Evolutionary conservation across 2,113 vertebrate genomes (phyloP).

Genomic region (Oreotrochilus melanogaster): DNA sequence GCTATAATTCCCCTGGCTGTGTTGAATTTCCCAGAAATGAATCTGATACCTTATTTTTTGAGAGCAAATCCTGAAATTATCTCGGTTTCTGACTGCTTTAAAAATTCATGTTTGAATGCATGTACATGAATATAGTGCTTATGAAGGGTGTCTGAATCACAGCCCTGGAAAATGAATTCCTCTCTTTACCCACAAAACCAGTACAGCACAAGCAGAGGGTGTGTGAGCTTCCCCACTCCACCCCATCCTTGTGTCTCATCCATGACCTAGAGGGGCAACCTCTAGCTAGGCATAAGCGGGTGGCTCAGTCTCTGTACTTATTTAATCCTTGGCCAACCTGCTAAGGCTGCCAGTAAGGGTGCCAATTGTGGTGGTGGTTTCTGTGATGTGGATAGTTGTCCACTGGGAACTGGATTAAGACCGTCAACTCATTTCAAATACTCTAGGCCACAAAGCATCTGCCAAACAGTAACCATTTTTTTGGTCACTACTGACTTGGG

Average conservation of each 20-base stretch:
- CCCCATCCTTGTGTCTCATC: conserved; percentile 52
- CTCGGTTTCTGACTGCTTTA: not conserved
- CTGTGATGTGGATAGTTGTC: conserved; percentile 72
- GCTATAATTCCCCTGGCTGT: not conserved
- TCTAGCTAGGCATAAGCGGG: conserved; percentile 59
- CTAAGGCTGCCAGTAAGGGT: conserved; percentile 55
- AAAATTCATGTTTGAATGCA: not conserved
- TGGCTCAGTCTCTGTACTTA: conserved; percentile 55
- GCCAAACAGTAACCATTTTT: conserved; percentile 61
- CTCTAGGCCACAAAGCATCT: conserved; percentile 68
- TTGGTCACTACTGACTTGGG: conserved; percentile 55
- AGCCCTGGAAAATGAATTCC: conserved; percentile 41
- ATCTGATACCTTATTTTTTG: not conserved
- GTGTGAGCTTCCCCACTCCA: conserved; percentile 56
- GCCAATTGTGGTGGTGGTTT: conserved; percentile 75
- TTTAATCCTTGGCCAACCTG: conserved; percentile 70
- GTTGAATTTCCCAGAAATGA: not conserved
- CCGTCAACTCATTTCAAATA: conserved; percentile 68
- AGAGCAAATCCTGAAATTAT: not conserved
- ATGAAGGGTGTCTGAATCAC: conserved; percentile 23
- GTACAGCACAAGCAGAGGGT: conserved; percentile 55
- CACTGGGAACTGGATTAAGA: conserved; percentile 73
- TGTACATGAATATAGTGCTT: not conserved
- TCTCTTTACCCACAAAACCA: conserved; percentile 64
- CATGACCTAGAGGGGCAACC: conserved; percentile 65